Conservation (phyloP, 2,888 invertebrate genomes). For the Dryocosmus kuriphilus region DNA sequence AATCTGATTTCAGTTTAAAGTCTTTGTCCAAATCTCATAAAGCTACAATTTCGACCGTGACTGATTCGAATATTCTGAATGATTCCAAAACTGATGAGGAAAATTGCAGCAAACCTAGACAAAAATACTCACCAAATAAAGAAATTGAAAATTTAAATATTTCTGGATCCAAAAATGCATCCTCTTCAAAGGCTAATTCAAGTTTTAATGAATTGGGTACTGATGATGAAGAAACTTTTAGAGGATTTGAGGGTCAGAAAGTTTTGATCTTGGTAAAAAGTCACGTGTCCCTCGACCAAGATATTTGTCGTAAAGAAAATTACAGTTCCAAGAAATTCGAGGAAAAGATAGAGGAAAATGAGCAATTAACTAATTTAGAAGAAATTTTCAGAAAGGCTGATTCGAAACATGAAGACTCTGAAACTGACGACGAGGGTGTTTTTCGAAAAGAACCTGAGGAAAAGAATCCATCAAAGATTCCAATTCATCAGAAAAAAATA, state of each 20-base stretch:
- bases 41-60: not conserved
- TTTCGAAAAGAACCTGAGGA: not conserved
- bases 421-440: not conserved
- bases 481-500: not conserved
- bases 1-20: not conserved
- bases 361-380: too few relatives aligned
- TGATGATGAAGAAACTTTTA: too few relatives aligned
- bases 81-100: not conserved
- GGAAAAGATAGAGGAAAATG: too few relatives aligned
- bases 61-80: not conserved
- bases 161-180: not conserved
- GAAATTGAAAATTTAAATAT: conserved; percentile 11
- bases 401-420: not conserved
- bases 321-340: not conserved
- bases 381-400: not conserved
- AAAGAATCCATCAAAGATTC: too few relatives aligned
- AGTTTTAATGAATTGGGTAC: too few relatives aligned
- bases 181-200: too few relatives aligned
- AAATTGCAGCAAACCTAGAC: not conserved
- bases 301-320: too few relatives aligned
- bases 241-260: too few relatives aligned
- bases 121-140: not conserved
- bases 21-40: too few relatives aligned
- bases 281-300: too few relatives aligned
- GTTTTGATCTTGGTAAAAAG: too few relatives aligned